phyloP scores from a whole-genome alignment of 2,888 invertebrate species.

The Cryptus armator region DNA sequence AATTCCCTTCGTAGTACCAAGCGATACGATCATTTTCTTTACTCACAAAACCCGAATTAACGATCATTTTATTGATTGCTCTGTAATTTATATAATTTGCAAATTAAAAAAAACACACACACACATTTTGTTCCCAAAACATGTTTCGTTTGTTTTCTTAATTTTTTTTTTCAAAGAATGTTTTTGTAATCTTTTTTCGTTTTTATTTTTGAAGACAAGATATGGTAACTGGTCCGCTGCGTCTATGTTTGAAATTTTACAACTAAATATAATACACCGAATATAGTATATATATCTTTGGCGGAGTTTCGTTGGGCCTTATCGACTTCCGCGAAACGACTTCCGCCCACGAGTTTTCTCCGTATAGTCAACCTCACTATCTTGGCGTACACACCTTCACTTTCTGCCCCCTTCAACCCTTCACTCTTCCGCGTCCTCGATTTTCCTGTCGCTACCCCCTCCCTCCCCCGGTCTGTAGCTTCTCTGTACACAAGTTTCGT shows the following conservation, averaged over 20 bases:
- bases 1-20: conserved; percentile 25
- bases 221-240: not conserved
- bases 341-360: conserved; percentile 61
- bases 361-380: conserved; percentile 48
- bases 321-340: conserved; percentile 59
- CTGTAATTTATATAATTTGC: not conserved
- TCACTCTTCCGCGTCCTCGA: conserved; percentile 12
- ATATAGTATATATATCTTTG: conserved; percentile 40
- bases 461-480: conserved; percentile 20
- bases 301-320: conserved; percentile 52
- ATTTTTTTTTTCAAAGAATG: not conserved
- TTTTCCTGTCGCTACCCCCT: not conserved
- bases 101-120: too few species aligned
- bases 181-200: not conserved
- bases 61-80: conserved; percentile 19
- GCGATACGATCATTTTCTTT: conserved; percentile 34
- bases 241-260: conserved; percentile 3
- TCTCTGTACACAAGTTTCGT: conserved; percentile 50
- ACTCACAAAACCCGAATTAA: not conserved
- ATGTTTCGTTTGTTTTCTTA: not conserved
- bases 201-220: not conserved
- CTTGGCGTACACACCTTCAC: conserved; percentile 23
- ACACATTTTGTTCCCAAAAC: too few species aligned
- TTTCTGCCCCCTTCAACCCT: conserved; percentile 20
- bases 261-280: conserved; percentile 35